Percentiles rank a stretch among this genome's conserved stretches.
These are phyloP conservation scores for Ceratosolen solmsi DNA, from an alignment of 1,140 invertebrate genomes.

Conservation along the genomic window DNA sequence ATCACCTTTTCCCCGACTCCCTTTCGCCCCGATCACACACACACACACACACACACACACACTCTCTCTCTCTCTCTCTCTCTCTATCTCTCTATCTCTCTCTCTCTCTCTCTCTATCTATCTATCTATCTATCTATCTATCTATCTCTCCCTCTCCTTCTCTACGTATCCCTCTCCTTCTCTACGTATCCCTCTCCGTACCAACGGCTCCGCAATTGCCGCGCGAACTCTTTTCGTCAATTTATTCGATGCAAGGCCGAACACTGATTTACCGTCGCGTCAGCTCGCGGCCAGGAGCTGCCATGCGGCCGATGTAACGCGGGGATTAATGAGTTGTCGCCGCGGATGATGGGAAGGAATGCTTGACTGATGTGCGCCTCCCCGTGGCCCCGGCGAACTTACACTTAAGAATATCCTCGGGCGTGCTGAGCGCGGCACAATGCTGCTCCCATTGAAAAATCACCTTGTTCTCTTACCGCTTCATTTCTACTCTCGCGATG, in stretches of 20 bases:
- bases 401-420: too few relatives aligned
- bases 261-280: slow-evolving; percentile 3
- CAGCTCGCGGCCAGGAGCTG: slow-evolving; percentile 1
- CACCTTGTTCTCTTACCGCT: neutral
- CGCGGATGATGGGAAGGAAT: neutral
- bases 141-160: slow-evolving; percentile 20
- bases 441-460: neutral
- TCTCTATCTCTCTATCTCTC: slow-evolving; percentile 45
- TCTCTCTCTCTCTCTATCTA: slow-evolving; percentile 20
- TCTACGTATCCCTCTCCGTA: slow-evolving; percentile 12
- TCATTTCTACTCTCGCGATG: neutral
- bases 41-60: slow-evolving; percentile 41
- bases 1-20: neutral
- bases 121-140: slow-evolving; percentile 10
- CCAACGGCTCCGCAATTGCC: neutral
- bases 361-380: slow-evolving; percentile 4
- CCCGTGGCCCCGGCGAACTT: too few relatives aligned
- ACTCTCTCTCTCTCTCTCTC: slow-evolving; percentile 44
- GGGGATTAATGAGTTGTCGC: slow-evolving; percentile 15
- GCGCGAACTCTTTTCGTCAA: slow-evolving; percentile 8
- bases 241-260: slow-evolving; percentile 20
- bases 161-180: slow-evolving; percentile 11
- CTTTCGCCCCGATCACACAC: slow-evolving; percentile 11
- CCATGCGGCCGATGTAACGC: neutral
- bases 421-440: neutral